These are phyloP conservation scores for Brachylomia viminalis DNA, from an alignment of 2,888 invertebrate species.

Conservation along the genomic window DNA sequence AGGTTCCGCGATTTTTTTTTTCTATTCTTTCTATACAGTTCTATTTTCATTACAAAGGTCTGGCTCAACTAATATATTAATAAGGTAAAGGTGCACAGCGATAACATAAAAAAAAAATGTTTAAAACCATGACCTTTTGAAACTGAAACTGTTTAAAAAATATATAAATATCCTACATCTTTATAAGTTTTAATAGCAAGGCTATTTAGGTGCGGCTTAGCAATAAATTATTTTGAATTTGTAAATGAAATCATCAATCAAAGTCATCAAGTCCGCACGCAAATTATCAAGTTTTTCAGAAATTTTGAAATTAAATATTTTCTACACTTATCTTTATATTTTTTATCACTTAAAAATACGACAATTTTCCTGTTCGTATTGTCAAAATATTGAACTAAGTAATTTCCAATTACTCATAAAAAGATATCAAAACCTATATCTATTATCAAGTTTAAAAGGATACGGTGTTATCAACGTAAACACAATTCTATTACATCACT, in stretches of 20 bases:
- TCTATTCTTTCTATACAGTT: too few relatives aligned
- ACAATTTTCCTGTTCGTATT: conserved; percentile 13
- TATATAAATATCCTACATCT: too few relatives aligned
- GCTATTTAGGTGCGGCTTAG: not conserved
- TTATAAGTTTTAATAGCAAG: not conserved
- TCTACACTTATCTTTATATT: not conserved
- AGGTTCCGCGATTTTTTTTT: too few relatives aligned
- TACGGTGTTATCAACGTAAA: conserved; percentile 32
- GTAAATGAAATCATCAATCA: not conserved
- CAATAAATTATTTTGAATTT: not conserved
- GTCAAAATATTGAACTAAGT: not conserved
- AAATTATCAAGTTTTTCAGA: not conserved
- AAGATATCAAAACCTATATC: conserved; percentile 18
- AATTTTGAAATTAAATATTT: not conserved
- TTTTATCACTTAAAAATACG: not conserved
- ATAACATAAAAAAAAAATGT: not conserved
- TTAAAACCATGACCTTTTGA: not conserved
- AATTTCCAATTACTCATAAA: conserved; percentile 43
- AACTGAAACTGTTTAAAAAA: not conserved
- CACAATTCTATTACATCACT: conserved; percentile 40
- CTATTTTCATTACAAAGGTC: not conserved
- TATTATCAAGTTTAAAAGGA: conserved; percentile 5
- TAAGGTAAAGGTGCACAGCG: not conserved
- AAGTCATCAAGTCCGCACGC: too few relatives aligned
- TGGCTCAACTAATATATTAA: too few relatives aligned